Percentiles rank a stretch among this genome's conserved stretches.
phyloP scores from a whole-genome alignment of 1,140 invertebrate species.

The Apis mellifera region DNA sequence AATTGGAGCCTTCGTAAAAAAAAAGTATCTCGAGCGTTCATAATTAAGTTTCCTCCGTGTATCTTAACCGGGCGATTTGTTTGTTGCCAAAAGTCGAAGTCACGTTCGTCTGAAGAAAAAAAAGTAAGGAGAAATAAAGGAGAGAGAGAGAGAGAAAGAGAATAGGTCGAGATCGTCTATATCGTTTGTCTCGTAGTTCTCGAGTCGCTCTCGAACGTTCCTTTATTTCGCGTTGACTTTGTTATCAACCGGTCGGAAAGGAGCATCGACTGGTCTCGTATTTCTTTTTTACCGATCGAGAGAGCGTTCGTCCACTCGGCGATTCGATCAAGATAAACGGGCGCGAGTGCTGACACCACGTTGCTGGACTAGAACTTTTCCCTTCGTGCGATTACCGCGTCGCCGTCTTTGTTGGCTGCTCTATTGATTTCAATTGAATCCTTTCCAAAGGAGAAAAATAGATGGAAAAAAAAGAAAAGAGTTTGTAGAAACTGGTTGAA shows the following conservation, averaged over 20 bases:
- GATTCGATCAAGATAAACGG: slow-evolving; percentile 55
- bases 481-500: too few relatives aligned
- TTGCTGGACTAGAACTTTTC: background rate
- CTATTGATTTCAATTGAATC: too few relatives aligned
- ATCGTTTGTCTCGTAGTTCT: slow-evolving; percentile 47
- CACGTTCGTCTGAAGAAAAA: background rate
- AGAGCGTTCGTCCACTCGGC: slow-evolving; percentile 5
- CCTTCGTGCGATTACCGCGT: background rate
- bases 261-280: slow-evolving; percentile 49
- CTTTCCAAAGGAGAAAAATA: too few relatives aligned
- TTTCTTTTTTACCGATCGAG: slow-evolving; percentile 50
- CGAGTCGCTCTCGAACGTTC: slow-evolving; percentile 42
- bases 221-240: slow-evolving; percentile 56
- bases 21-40: background rate
- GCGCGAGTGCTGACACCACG: slow-evolving; percentile 47
- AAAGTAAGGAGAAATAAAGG: too few relatives aligned
- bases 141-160: too few relatives aligned
- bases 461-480: too few relatives aligned
- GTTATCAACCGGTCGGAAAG: slow-evolving; percentile 45
- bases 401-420: too few relatives aligned
- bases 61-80: background rate
- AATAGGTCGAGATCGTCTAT: slow-evolving; percentile 17
- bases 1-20: background rate
- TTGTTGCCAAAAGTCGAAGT: too few relatives aligned
- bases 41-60: background rate